Percentiles rank a stretch among this genome's conserved stretches.
These are phyloP conservation scores for Neoaliturus tenellus DNA, from an alignment of 2,888 invertebrate species.

Conservation along the genomic window DNA sequence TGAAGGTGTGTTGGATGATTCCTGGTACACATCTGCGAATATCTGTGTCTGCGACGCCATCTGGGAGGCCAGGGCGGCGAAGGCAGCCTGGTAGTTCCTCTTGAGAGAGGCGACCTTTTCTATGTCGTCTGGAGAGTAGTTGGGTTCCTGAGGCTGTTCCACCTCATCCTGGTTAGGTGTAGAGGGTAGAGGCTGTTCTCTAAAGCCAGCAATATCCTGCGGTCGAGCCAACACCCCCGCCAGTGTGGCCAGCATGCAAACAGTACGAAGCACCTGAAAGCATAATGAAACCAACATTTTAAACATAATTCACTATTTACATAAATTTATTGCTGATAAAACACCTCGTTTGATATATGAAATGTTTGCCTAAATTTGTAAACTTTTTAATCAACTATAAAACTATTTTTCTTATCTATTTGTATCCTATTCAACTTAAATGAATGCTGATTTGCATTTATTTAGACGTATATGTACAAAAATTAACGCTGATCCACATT, in stretches of 20 bases:
- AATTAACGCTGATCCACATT: no score
- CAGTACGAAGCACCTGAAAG: background rate
- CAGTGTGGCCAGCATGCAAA: background rate
- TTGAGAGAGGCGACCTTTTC: background rate
- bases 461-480: no score
- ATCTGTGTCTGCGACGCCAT: background rate
- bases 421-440: no score
- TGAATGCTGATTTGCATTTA: no score
- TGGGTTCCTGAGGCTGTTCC: background rate
- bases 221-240: background rate
- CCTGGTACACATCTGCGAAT: background rate
- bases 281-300: no score
- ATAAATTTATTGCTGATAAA: no score
- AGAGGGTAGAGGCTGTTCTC: background rate
- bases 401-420: no score
- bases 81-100: conserved; percentile 14
- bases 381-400: no score
- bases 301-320: no score
- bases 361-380: no score
- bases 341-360: no score
- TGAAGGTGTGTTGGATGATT: background rate
- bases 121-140: background rate
- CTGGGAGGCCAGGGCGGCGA: conserved; percentile 15
- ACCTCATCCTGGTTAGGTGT: background rate
- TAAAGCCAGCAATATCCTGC: background rate